Evolutionary conservation across 2,113 vertebrate genomes (phyloP).

Genomic region (Narcine bancroftii): DNA sequence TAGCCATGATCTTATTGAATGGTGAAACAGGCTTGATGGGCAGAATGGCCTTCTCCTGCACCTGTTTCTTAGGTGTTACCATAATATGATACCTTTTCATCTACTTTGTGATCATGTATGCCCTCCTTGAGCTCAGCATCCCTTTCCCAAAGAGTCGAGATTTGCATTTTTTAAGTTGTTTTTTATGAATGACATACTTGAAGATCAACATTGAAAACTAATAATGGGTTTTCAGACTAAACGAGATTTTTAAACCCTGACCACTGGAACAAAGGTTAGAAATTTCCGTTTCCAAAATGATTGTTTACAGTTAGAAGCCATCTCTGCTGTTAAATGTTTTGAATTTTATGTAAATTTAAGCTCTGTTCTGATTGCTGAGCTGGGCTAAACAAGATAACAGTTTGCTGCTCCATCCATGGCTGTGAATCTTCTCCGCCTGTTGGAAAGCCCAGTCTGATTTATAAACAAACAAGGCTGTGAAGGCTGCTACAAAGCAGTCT

Average conservation of each 20-base stretch:
- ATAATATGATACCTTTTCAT: not conserved
- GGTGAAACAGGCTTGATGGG: no score
- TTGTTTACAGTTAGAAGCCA: not conserved
- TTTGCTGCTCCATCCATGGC: not conserved
- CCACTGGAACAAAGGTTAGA: not conserved
- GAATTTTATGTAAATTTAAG: not conserved
- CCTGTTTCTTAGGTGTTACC: no score
- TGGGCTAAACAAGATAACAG: not conserved
- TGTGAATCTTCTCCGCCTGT: not conserved
- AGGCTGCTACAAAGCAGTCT: not conserved
- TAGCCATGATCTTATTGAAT: no score
- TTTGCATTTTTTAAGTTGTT: no score
- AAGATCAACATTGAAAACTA: constrained; percentile 6
- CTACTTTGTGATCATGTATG: not conserved
- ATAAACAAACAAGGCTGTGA: not conserved
- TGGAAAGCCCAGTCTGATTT: not conserved
- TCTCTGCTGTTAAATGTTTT: not conserved
- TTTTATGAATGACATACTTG: no score
- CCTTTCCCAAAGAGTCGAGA: not conserved
- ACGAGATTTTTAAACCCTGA: not conserved
- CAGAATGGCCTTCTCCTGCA: no score
- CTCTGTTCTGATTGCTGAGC: not conserved
- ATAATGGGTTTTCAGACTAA: not conserved
- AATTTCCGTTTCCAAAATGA: not conserved
- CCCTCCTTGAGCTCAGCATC: not conserved